A percentile compares a stretch with the other conserved stretches of the same genome.
phyloP scores from a whole-genome alignment of 2,888 invertebrate genomes.

The Caenorhabditis sinica region DNA sequence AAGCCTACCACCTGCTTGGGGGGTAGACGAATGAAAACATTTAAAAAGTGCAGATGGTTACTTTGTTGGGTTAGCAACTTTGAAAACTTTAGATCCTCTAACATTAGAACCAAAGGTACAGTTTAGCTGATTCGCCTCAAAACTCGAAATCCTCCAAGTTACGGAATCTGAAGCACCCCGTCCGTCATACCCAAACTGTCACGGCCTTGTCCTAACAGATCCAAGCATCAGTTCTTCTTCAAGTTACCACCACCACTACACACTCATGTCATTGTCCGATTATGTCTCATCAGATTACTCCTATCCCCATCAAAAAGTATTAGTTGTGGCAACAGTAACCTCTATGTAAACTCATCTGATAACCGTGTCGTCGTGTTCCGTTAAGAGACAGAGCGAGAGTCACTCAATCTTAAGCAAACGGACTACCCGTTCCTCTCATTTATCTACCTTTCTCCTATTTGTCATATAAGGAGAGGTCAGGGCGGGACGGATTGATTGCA shows the following conservation, averaged over 20 bases:
- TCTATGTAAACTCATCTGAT: slow-evolving; percentile 62
- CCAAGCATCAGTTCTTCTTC: background rate
- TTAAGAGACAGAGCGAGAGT: slow-evolving; percentile 20
- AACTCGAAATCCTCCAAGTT: no score
- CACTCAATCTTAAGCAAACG: slow-evolving; percentile 65
- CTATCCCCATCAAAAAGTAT: slow-evolving; percentile 22
- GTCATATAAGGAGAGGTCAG: slow-evolving; percentile 55
- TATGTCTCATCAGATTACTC: slow-evolving; percentile 21
- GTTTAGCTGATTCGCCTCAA: no score
- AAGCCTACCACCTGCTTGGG: background rate
- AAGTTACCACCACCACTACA: background rate
- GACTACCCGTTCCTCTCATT: slow-evolving; percentile 15
- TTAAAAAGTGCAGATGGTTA: no score
- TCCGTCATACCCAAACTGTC: no score
- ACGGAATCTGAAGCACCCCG: no score
- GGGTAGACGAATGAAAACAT: background rate
- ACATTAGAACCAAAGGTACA: no score
- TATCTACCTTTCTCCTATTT: slow-evolving; percentile 45
- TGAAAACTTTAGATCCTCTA: no score
- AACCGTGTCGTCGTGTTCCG: slow-evolving; percentile 48
- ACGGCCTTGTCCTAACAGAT: background rate
- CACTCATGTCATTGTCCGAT: slow-evolving; percentile 5
- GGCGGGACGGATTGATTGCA: slow-evolving; percentile 50
- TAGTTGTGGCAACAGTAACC: slow-evolving; percentile 21
- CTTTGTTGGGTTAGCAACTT: no score